Percentiles rank a stretch among this genome's conserved stretches.
These are phyloP conservation scores for Drosophila histrio DNA, from an alignment of 2,888 invertebrate species.

Conservation along the genomic window DNA sequence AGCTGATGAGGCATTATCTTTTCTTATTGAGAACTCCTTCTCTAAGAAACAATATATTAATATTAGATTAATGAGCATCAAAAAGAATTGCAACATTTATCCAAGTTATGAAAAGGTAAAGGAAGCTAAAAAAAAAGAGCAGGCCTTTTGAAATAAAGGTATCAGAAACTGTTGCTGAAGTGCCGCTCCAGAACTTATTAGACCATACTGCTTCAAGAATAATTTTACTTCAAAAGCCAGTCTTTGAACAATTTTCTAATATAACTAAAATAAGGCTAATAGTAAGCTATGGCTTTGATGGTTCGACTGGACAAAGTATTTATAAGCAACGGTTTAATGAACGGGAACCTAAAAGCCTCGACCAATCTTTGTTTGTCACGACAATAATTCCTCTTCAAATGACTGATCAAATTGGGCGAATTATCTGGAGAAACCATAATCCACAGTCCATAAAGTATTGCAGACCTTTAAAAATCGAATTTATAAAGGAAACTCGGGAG, in stretches of 20 bases:
- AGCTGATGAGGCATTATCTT: conserved; percentile 20
- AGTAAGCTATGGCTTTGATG: too few species aligned
- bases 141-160: neutral
- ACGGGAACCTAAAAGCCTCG: conserved; percentile 5
- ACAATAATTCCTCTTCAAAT: conserved; percentile 1
- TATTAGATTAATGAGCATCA: conserved; percentile 15
- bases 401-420: conserved; percentile 3
- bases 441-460: too few species aligned
- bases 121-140: conserved; percentile 1
- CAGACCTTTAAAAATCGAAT: too few species aligned
- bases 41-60: conserved; percentile 24
- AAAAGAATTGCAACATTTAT: conserved; percentile 13
- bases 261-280: neutral
- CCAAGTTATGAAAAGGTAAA: conserved; percentile 9
- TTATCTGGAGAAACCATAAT: too few species aligned
- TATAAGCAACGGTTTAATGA: conserved; percentile 12
- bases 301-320: conserved; percentile 5
- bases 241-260: neutral
- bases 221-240: conserved; percentile 1
- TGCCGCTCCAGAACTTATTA: conserved; percentile 9
- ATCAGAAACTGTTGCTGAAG: conserved; percentile 12
- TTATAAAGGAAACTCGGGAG: conserved; percentile 17
- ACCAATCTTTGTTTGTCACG: conserved; percentile 2
- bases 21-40: conserved; percentile 21
- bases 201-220: conserved; percentile 3